A percentile compares a stretch with the other conserved stretches of the same genome.
These are phyloP conservation scores for Aphaenogaster ashmeadi DNA, from an alignment of 1,140 invertebrate species.

Conservation along the genomic window DNA sequence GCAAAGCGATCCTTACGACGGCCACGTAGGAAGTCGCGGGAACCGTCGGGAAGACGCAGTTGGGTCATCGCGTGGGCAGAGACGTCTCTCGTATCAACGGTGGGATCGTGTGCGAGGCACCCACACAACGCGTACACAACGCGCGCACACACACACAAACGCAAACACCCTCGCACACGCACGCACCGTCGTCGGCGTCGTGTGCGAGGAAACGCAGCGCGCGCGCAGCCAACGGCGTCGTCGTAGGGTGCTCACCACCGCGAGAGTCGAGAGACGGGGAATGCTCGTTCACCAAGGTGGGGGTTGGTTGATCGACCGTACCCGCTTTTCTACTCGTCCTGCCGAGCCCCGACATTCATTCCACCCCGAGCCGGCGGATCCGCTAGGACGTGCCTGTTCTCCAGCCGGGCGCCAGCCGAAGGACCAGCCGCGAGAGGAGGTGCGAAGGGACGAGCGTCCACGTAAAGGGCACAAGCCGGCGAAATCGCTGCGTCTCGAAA, in stretches of 20 bases:
- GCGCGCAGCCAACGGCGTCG: constrained; percentile 33
- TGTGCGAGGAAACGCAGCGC: constrained; percentile 27
- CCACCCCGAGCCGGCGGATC: constrained; percentile 75
- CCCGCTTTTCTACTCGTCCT: constrained; percentile 76
- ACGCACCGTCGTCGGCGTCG: not conserved
- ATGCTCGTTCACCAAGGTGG: constrained; percentile 68
- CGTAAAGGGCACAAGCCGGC: not conserved
- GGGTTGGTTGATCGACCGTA: constrained; percentile 83
- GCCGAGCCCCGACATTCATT: constrained; percentile 76
- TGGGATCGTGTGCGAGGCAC: not conserved
- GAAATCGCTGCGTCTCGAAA: constrained; percentile 24
- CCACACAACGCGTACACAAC: not conserved
- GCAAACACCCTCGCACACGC: not conserved
- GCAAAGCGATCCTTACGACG: constrained; percentile 7
- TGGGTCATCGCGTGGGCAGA: constrained; percentile 76
- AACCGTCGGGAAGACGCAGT: constrained; percentile 49
- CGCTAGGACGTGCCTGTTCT: constrained; percentile 59
- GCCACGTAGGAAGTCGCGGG: not conserved
- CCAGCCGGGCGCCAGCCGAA: not conserved
- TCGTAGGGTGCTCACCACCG: constrained; percentile 55
- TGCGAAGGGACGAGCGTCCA: not conserved
- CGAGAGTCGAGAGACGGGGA: constrained; percentile 60
- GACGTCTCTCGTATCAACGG: constrained; percentile 22
- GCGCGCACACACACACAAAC: not conserved
- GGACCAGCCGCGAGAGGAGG: not conserved